Conservation (phyloP, 2,113 vertebrate species). For the Aphyosemion australe region DNA sequence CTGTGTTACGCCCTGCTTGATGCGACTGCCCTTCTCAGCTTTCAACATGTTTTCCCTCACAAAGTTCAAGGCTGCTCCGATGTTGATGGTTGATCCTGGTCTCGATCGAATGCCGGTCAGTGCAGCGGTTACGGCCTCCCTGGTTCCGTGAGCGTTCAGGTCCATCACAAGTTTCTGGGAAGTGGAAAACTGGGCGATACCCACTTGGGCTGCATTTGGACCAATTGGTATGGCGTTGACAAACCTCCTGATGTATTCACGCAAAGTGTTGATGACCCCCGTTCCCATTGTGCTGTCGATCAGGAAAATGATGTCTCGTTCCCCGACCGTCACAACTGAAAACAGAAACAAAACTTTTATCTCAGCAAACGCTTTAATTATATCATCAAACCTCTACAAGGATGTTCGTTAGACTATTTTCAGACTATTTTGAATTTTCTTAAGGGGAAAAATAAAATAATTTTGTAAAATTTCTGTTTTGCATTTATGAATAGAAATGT, state of each 20-base stretch:
- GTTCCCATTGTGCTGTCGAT: constrained; percentile 88
- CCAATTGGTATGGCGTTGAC: constrained; percentile 87
- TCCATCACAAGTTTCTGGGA: constrained; percentile 83
- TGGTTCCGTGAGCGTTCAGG: constrained; percentile 79
- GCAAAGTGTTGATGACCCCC: constrained; percentile 76
- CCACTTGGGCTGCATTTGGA: constrained; percentile 86
- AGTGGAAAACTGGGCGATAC: constrained; percentile 84
- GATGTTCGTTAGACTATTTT: too few species aligned
- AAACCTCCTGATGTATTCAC: constrained; percentile 86
- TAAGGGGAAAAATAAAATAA: too few species aligned
- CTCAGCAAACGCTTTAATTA: not conserved
- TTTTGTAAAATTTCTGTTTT: too few species aligned
- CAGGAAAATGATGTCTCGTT: constrained; percentile 94
- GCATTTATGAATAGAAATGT: too few species aligned
- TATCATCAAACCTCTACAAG: too few species aligned
- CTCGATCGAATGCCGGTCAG: constrained; percentile 78
- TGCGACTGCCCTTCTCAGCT: constrained; percentile 81
- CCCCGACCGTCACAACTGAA: constrained; percentile 87
- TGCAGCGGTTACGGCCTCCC: constrained; percentile 65
- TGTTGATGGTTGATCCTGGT: constrained; percentile 74
- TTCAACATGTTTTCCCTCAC: constrained; percentile 84
- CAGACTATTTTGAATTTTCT: too few species aligned
- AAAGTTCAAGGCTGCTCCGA: constrained; percentile 86
- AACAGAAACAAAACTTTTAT: constrained; percentile 15
- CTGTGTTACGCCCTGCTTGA: constrained; percentile 81